Base-by-base conservation (phyloP, 64 coral and sea anemone genomes). In the Pocillopora damicornis region DNA sequence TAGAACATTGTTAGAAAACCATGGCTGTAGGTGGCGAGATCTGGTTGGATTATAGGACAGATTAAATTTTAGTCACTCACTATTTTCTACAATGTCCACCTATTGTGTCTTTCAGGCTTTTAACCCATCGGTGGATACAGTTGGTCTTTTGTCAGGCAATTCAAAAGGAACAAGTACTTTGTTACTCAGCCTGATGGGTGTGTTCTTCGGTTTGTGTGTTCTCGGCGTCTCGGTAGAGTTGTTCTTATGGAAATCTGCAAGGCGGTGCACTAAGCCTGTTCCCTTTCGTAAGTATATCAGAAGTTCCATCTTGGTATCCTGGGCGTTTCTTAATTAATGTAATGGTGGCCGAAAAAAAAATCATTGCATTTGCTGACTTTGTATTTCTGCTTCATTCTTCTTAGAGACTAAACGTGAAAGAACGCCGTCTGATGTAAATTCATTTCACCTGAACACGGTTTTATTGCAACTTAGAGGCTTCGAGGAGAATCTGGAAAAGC, bases 71-170 rank as follows among this genome's bases (percentile, higher is more conserved):
- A 51, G 7, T 51, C 42, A 51, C 42, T 51, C 42, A 51, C 5
- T 71, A 11, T 20, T 25, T 25, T 11, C 4, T 9, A 9, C 11
- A n/a, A 71, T 26, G 20, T 25, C 6, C 20, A 10, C 11, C 25
- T 69, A n/a, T 58, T 38, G 0, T 51, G 57, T 37, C 35, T 85
- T 60, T 2, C 18, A 85, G 81, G 37, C 35, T 71, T 85, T 85
- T 15, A 71, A 58, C 9, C 81, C 81, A 72, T 45, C 81, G 36
- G 4, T 68, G 38, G 81, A 85, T 72, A 85, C 36, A 85, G 65
- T 26, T 6, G 18, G 81, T 72, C 63, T 85, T 12, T 18, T 85
- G 12, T 85, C 81, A 2, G 81, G 81, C 57, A 17, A 17, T 72
- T 85, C 81, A 25, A 2, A 22, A 22, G 16, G 56, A 7, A 85